phyloP scores from a whole-genome alignment of 2,113 vertebrate species.

The Enhydra lutris region DNA sequence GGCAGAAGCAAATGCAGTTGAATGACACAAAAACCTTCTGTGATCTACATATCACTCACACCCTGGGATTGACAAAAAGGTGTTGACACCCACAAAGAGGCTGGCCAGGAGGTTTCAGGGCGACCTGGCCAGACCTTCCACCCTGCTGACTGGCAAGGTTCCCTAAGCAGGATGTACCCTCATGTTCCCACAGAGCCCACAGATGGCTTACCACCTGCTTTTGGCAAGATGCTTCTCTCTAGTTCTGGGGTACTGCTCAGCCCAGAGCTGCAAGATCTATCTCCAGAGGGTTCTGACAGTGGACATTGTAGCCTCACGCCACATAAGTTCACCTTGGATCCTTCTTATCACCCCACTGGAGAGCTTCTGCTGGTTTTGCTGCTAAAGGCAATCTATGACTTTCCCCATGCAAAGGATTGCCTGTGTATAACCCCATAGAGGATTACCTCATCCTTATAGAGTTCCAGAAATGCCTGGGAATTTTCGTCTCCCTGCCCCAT shows the following conservation, averaged over 20 bases:
- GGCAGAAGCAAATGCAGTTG: neutral
- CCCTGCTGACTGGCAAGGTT: conserved; percentile 50
- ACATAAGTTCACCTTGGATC: neutral
- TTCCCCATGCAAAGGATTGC: neutral
- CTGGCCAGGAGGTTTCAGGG: conserved; percentile 18
- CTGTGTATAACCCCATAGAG: neutral
- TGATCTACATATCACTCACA: neutral
- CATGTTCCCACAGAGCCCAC: conserved; percentile 51
- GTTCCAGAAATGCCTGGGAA: neutral
- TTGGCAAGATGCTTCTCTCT: neutral
- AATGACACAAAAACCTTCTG: neutral
- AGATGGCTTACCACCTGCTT: conserved; percentile 71
- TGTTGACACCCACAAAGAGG: neutral
- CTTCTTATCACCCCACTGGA: neutral
- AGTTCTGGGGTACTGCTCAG: neutral
- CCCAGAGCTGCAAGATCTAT: neutral
- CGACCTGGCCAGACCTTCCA: conserved; percentile 1
- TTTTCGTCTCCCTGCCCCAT: accelerated
- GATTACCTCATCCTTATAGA: neutral
- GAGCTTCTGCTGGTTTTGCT: neutral
- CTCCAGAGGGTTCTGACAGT: neutral
- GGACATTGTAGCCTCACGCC: no score
- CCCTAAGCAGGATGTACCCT: conserved; percentile 53
- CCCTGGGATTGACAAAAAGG: neutral
- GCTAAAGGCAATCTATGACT: neutral